Percentiles rank a stretch among this genome's conserved stretches.
These are phyloP conservation scores for Lepidocolaptes lacrymiger DNA, from an alignment of 2,797 vertebrate genomes.

Conservation along the genomic window DNA sequence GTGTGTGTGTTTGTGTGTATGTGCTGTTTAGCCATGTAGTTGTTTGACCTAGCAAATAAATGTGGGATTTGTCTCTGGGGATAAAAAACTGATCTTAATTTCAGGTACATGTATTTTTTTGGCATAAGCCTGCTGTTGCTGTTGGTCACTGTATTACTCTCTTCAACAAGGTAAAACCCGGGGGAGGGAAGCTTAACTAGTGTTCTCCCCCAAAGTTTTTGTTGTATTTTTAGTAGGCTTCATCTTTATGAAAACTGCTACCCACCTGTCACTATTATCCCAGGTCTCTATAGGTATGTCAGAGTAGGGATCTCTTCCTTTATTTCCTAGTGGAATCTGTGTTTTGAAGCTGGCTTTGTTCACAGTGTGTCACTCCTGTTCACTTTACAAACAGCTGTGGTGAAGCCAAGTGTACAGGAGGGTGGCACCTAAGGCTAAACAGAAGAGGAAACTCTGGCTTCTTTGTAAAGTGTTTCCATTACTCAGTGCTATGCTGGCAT, in stretches of 20 bases:
- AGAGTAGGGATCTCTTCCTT: neutral
- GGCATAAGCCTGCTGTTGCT: neutral
- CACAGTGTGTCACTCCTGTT: neutral
- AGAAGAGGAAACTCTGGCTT: neutral
- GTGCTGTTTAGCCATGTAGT: neutral
- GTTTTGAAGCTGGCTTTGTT: neutral
- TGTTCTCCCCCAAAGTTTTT: neutral
- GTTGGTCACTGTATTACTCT: neutral
- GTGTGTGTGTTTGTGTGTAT: neutral
- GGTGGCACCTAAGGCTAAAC: neutral
- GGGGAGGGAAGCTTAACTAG: neutral
- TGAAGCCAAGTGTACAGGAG: neutral
- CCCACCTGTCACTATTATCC: neutral
- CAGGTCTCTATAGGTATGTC: neutral
- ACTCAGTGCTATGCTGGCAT: neutral
- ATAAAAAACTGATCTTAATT: neutral
- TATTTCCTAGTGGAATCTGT: neutral
- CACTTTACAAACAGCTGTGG: neutral
- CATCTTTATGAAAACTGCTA: neutral
- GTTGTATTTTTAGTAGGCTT: neutral
- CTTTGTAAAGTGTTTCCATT: neutral
- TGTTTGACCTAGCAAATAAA: neutral
- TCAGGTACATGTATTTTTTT: neutral
- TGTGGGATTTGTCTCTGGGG: neutral
- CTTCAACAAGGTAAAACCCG: neutral